Evolutionary conservation across 2,113 vertebrate species (phyloP).

Genomic region (Scartelaos histophorus): DNA sequence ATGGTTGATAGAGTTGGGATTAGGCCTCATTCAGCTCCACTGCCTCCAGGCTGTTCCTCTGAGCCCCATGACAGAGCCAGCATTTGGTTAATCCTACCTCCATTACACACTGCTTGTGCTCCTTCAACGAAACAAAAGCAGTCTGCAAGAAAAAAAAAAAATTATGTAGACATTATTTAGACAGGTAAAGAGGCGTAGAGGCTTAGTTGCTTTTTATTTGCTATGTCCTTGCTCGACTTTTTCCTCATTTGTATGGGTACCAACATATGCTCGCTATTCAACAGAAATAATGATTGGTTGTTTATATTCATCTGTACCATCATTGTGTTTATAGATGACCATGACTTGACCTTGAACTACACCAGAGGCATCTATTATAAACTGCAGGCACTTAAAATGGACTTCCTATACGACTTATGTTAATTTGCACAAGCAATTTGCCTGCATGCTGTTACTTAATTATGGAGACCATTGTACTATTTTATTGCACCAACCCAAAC

Average conservation of each 20-base stretch:
- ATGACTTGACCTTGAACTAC: neutral
- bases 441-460: neutral
- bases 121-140: neutral
- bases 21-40: conserved; percentile 1
- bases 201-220: neutral
- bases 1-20: conserved; percentile 14
- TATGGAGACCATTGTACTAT: neutral
- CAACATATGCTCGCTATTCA: neutral
- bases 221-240: neutral
- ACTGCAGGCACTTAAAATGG: neutral
- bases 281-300: neutral
- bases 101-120: neutral
- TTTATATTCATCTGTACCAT: neutral
- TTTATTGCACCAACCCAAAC: conserved; percentile 1
- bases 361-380: neutral
- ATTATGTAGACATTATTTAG: neutral
- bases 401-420: neutral
- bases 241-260: neutral
- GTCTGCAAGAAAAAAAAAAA: neutral
- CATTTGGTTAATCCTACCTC: conserved; percentile 13
- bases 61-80: conserved; percentile 4
- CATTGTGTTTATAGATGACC: neutral
- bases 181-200: neutral
- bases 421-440: conserved; percentile 5
- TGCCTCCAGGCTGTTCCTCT: conserved; percentile 3